Evolutionary conservation across 2,797 vertebrate species (phyloP).

Genomic region (Neomorphus geoffroyi): DNA sequence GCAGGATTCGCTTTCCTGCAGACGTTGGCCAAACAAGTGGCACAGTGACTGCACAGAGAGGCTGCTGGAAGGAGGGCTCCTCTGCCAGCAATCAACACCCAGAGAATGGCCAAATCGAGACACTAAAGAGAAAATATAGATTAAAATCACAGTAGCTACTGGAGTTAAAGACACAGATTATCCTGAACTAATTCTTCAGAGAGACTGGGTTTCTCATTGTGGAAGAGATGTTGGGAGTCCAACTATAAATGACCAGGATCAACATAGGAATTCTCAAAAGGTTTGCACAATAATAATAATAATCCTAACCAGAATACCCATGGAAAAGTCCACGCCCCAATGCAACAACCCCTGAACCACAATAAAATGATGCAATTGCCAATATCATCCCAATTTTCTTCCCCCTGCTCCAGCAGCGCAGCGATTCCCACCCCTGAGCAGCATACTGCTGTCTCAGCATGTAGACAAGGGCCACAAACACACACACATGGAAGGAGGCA

Average conservation of each 20-base stretch:
- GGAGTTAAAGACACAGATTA: background rate
- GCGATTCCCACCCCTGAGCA: background rate
- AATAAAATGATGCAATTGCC: background rate
- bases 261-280: background rate
- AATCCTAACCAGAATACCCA: background rate
- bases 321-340: background rate
- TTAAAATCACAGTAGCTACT: background rate
- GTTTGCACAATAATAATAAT: background rate
- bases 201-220: background rate
- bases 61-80: background rate
- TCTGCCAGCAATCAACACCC: background rate
- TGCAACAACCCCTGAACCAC: background rate
- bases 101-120: accelerated
- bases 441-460: background rate
- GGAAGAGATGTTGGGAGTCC: background rate
- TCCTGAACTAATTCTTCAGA: background rate
- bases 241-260: background rate
- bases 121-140: background rate
- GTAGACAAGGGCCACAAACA: background rate
- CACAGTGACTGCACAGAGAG: background rate
- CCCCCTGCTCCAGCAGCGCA: background rate
- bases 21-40: background rate
- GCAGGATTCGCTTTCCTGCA: background rate
- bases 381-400: background rate
- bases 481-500: background rate